A percentile compares a stretch with the other conserved stretches of the same genome.
Conservation (phyloP, 2,113 vertebrate genomes). For the Phaetusa simplex region DNA sequence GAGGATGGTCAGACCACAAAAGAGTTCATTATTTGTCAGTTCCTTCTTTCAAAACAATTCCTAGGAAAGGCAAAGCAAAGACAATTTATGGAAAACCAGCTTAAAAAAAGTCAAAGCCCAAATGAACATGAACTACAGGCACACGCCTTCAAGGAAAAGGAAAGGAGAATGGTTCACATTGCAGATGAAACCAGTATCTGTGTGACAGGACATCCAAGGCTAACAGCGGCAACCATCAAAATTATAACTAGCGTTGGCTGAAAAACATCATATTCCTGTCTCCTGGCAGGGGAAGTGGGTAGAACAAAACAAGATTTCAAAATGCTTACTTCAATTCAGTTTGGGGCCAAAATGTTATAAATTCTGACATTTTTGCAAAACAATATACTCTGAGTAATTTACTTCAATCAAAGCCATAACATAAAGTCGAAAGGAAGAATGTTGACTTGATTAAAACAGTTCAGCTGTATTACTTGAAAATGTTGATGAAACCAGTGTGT, state of each 20-base stretch:
- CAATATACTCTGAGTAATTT: conserved; percentile 7
- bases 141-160: not conserved
- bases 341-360: not conserved
- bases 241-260: not conserved
- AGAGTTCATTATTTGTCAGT: not conserved
- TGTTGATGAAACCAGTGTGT: conserved; percentile 55
- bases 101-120: not conserved
- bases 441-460: conserved; percentile 51
- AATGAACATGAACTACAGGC: not conserved
- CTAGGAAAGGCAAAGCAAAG: not conserved
- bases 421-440: conserved; percentile 30
- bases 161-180: not conserved
- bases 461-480: not conserved
- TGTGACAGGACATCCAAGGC: not conserved
- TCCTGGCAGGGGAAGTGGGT: not conserved
- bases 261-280: not conserved
- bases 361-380: conserved; percentile 29
- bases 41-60: not conserved
- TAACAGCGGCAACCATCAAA: not conserved
- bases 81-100: not conserved
- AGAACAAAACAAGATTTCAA: conserved; percentile 22
- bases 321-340: not conserved
- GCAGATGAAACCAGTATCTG: not conserved
- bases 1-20: not conserved
- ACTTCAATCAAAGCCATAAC: conserved; percentile 36